phyloP scores from a whole-genome alignment of 2,888 invertebrate species.

The Tipula helvola region DNA sequence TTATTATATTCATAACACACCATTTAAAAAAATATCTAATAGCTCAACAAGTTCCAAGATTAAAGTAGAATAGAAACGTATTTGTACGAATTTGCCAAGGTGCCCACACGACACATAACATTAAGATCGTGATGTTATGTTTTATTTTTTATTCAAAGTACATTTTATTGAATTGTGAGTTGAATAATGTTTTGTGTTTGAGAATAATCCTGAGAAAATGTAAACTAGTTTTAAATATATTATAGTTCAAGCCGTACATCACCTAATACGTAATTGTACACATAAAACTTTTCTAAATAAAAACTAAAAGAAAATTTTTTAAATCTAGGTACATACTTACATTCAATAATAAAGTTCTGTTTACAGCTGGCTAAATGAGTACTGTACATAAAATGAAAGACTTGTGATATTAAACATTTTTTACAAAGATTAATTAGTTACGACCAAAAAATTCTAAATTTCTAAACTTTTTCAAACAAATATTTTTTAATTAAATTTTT shows the following conservation, averaged over 20 bases:
- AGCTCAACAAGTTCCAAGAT: too few species aligned
- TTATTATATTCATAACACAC: too few species aligned
- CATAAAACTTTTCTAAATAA: background rate
- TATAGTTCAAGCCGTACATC: background rate
- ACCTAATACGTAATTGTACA: background rate
- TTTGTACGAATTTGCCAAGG: too few species aligned
- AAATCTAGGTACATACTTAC: background rate
- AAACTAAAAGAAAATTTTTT: background rate
- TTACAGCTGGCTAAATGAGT: background rate
- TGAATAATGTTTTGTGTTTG: background rate
- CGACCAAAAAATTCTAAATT: background rate
- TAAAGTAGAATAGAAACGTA: too few species aligned
- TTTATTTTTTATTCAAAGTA: background rate
- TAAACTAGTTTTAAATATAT: background rate
- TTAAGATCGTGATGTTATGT: background rate
- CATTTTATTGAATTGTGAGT: background rate
- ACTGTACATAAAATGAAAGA: background rate
- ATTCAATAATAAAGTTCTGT: background rate
- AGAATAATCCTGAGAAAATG: background rate
- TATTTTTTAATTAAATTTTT: background rate
- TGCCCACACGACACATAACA: too few species aligned
- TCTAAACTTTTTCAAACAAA: background rate
- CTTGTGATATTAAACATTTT: background rate
- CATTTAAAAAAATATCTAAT: too few species aligned
- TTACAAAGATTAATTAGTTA: background rate